These are phyloP conservation scores for Caenorhabditis imperialis DNA, from an alignment of 2,888 invertebrate species.

Conservation along the genomic window DNA sequence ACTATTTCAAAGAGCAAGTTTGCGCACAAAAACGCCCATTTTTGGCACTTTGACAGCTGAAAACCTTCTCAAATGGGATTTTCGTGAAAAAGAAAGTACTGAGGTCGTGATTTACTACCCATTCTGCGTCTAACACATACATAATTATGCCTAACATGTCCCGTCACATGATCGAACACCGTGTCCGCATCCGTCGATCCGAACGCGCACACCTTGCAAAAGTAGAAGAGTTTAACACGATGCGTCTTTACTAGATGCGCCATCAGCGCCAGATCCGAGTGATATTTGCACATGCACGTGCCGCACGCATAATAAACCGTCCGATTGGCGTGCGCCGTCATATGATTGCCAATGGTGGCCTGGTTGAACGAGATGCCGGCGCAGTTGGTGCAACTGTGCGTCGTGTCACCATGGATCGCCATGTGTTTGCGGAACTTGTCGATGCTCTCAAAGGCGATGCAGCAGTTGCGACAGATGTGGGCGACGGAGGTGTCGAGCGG, in stretches of 20 bases:
- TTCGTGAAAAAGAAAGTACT: no score
- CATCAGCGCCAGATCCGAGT: conserved; percentile 33
- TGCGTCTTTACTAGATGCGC: conserved; percentile 37
- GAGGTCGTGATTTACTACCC: no score
- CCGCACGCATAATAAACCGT: conserved; percentile 44
- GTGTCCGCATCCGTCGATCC: conserved; percentile 19
- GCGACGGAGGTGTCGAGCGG: conserved; percentile 4
- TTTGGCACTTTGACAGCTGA: no score
- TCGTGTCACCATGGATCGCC: conserved; percentile 47
- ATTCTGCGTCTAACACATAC: background rate
- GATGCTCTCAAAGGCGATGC: conserved; percentile 43
- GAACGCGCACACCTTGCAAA: conserved; percentile 52
- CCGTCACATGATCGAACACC: conserved; percentile 12
- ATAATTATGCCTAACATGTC: background rate
- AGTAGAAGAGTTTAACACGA: conserved; percentile 31
- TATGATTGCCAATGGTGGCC: conserved; percentile 22
- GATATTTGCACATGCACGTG: conserved; percentile 31
- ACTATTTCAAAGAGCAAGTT: no score
- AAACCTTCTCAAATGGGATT: no score
- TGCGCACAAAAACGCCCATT: no score
- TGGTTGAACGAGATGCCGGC: conserved; percentile 50
- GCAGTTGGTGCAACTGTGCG: conserved; percentile 32
- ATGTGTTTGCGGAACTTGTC: conserved; percentile 25
- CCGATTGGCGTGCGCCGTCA: conserved; percentile 15
- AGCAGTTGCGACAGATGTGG: conserved; percentile 53